These are phyloP conservation scores for Rafetus swinhoei DNA, from an alignment of 2,113 vertebrate genomes.

Conservation along the genomic window DNA sequence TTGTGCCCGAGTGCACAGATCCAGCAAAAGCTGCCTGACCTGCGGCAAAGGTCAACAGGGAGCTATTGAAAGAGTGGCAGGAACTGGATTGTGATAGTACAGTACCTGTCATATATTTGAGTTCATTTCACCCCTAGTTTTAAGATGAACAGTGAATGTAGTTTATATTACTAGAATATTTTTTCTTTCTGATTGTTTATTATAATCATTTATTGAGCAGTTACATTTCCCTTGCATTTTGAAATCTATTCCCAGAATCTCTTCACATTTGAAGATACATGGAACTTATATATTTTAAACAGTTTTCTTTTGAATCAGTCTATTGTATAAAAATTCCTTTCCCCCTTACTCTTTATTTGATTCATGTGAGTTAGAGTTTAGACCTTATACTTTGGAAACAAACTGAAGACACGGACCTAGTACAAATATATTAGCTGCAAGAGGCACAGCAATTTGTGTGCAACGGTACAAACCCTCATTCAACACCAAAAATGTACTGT, in stretches of 20 bases:
- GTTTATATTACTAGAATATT: background rate
- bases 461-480: background rate
- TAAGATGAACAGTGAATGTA: background rate
- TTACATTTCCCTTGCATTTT: background rate
- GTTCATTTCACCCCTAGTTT: background rate
- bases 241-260: background rate
- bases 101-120: no score
- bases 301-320: background rate
- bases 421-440: background rate
- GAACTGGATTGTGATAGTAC: no score
- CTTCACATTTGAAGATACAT: fast-evolving
- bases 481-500: background rate
- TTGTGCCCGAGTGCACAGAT: no score
- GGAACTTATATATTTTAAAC: background rate
- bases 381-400: background rate
- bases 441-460: background rate
- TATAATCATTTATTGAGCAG: background rate
- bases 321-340: background rate
- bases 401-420: background rate
- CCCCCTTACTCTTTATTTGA: background rate
- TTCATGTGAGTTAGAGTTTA: background rate
- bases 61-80: no score
- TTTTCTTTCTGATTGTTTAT: background rate
- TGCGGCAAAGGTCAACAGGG: no score
- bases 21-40: no score